Evolutionary conservation across 2,888 invertebrate genomes (phyloP).

Genomic region (Campoletis raptor): DNA sequence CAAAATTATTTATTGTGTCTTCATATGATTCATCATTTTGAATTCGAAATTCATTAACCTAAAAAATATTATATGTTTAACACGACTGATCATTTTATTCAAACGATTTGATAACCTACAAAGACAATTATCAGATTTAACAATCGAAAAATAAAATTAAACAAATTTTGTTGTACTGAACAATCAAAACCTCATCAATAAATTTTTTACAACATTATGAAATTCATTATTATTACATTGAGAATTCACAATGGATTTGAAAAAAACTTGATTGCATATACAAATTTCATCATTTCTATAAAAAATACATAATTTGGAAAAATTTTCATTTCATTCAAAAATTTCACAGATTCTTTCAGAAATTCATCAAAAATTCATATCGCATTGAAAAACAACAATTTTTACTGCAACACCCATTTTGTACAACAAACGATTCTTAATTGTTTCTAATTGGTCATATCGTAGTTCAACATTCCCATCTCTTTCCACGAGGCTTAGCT

Average conservation of each 20-base stretch:
- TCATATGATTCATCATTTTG: neutral
- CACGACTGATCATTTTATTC: neutral
- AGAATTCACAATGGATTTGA: neutral
- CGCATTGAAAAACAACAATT: too few relatives aligned
- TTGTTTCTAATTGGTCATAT: slow-evolving; percentile 38
- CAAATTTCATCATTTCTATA: neutral
- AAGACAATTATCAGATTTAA: neutral
- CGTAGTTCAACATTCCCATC: slow-evolving; percentile 92
- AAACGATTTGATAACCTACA: neutral
- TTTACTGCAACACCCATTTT: neutral
- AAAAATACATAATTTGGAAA: neutral
- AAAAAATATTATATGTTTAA: neutral
- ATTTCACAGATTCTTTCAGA: too few relatives aligned
- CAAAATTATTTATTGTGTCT: neutral
- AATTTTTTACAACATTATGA: neutral
- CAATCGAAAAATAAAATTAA: neutral
- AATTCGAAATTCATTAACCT: neutral
- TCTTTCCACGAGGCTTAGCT: slow-evolving; percentile 95
- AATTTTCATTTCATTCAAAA: too few relatives aligned
- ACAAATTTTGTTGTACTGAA: neutral
- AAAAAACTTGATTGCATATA: neutral
- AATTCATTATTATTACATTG: neutral
- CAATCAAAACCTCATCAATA: neutral
- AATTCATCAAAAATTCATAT: too few relatives aligned
- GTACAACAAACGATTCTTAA: neutral